A percentile compares a stretch with the other conserved stretches of the same genome.
Evolutionary conservation across 1,140 invertebrate genomes (phyloP).

Genomic region (Drosophila chauvacae): DNA sequence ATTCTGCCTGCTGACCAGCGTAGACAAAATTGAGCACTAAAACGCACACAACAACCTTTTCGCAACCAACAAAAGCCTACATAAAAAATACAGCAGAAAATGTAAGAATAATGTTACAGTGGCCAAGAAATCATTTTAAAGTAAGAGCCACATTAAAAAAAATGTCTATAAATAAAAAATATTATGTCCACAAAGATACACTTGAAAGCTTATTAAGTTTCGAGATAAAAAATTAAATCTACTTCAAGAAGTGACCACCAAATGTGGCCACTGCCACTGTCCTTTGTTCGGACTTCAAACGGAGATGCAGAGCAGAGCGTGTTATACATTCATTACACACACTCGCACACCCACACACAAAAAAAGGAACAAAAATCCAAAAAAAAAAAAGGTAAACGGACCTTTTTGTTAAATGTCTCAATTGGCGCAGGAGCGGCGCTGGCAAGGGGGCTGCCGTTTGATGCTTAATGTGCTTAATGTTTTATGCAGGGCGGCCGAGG

Average conservation of each 20-base stretch:
- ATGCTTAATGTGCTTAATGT: constrained; percentile 67
- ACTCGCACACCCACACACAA: background rate
- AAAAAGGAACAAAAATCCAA: background rate
- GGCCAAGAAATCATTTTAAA: background rate
- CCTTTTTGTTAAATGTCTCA: constrained; percentile 76
- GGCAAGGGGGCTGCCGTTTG: constrained; percentile 19
- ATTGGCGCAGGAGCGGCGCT: constrained; percentile 41
- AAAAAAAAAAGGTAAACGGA: constrained; percentile 56
- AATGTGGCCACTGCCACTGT: background rate
- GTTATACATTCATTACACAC: constrained; percentile 51
- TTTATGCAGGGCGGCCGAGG: constrained; percentile 51
- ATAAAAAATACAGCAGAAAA: background rate
- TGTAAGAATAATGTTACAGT: constrained; percentile 1
- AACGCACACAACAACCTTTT: constrained; percentile 48
- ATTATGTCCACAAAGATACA: background rate
- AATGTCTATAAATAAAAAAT: background rate
- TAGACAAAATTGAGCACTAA: constrained; percentile 57
- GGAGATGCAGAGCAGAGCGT: constrained; percentile 27
- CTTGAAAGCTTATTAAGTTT: too few species aligned
- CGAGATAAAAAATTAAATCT: background rate
- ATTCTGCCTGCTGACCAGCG: constrained; percentile 45
- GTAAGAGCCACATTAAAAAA: background rate
- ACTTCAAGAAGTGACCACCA: too few species aligned
- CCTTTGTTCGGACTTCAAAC: constrained; percentile 2
- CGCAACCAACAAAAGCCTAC: background rate